Conservation (phyloP, 1,140 invertebrate species). For the Neodiprion fabricii region DNA sequence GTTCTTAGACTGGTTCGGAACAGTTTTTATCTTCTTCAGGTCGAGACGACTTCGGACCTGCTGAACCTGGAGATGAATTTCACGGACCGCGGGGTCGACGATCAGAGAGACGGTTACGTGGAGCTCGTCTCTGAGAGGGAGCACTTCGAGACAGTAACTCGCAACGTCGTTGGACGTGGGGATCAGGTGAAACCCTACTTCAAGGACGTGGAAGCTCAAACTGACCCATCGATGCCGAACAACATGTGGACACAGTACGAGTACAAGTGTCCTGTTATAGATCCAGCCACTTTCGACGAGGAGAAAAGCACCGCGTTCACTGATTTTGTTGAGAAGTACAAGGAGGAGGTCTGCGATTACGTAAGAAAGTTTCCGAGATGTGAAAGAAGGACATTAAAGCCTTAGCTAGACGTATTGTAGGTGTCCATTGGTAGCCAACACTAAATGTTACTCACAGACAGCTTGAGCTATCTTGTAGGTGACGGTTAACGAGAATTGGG, state of each 20-base stretch:
- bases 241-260: constrained; percentile 72
- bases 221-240: constrained; percentile 66
- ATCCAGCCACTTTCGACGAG: constrained; percentile 57
- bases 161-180: constrained; percentile 33
- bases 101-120: constrained; percentile 70
- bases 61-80: constrained; percentile 32
- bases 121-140: constrained; percentile 67
- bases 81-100: constrained; percentile 58
- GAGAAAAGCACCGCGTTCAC: constrained; percentile 54
- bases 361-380: constrained; percentile 32
- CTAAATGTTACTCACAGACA: too few relatives aligned
- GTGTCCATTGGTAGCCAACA: too few relatives aligned
- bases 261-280: constrained; percentile 45
- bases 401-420: too few relatives aligned
- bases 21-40: constrained; percentile 24
- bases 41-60: constrained; percentile 35
- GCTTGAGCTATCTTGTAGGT: constrained; percentile 21
- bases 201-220: constrained; percentile 66
- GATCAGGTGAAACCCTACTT: constrained; percentile 54
- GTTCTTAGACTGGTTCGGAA: too few relatives aligned
- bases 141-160: constrained; percentile 65
- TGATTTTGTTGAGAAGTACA: constrained; percentile 39
- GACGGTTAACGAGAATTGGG: constrained; percentile 65
- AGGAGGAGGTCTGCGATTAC: constrained; percentile 49
- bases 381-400: too few relatives aligned